Conservation (phyloP, 2,888 invertebrate genomes). For the Orchesella flavescens region DNA sequence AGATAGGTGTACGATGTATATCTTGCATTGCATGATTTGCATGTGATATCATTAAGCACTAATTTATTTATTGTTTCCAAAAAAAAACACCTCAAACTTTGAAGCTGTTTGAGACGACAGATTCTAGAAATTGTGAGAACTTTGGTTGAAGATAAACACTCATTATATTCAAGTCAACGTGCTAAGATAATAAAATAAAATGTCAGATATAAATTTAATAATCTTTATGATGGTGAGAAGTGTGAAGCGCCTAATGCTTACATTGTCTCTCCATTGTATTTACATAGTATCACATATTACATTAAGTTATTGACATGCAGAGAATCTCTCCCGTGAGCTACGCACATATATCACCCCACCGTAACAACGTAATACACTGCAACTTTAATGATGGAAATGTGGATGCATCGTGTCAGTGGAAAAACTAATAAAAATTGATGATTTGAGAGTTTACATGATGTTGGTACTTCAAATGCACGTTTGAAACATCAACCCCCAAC, state of each 20-base stretch:
- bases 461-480: too few species aligned
- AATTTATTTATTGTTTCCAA: too few species aligned
- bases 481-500: too few species aligned
- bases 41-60: too few species aligned
- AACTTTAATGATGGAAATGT: conserved; percentile 8
- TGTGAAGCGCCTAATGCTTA: not conserved
- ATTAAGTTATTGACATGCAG: conserved; percentile 1
- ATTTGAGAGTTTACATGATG: not conserved
- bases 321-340: not conserved
- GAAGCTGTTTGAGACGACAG: too few species aligned
- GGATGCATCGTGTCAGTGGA: not conserved
- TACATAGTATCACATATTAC: too few species aligned
- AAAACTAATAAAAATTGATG: not conserved
- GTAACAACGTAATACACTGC: not conserved
- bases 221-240: conserved; percentile 17
- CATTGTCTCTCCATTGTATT: not conserved
- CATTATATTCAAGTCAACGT: conserved; percentile 27
- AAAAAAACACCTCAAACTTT: too few species aligned
- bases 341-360: too few species aligned
- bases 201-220: conserved; percentile 9
- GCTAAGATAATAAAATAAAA: conserved; percentile 29
- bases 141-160: not conserved
- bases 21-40: too few species aligned
- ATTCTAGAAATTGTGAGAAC: conserved; percentile 17
- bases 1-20: too few species aligned